Base-by-base conservation (phyloP, 2,797 vertebrate genomes). In the Kryptopterus vitreolus region DNA sequence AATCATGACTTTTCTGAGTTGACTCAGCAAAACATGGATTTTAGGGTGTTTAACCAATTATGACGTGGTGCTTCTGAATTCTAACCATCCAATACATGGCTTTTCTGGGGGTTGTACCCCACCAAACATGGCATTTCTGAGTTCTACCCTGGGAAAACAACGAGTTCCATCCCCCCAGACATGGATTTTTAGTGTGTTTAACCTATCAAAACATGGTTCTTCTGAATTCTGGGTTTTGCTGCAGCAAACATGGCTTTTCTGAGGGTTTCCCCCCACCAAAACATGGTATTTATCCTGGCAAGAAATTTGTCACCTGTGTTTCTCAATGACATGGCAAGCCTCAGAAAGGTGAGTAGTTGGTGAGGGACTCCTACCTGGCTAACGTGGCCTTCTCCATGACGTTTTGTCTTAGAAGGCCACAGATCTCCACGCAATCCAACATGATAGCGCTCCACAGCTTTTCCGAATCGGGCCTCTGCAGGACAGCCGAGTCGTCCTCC, bases 371-470 rank as follows among this genome's bases (percentile, higher is more conserved):
- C 57, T 77, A 98, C 98, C 97, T 97, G 80, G 96, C 98, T 88
- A 99, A 93, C 2, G 96, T 94, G 1, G 97, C 97, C 88, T 99
- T 99, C 89, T 99, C 97, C 95, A 98, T 96, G 85, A 99, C 88
- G 82, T 97, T 97, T 90, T 99, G 96, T 82, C 98, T 94, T 55
- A 99, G 93, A 71, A 99, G 95, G 26, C 98, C 97, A 57, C 97
- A 98, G 0, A 95, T 95, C 89, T 99, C 98, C 72, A 99, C 92
- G 78, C 97, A 96, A 92, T 99, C 97, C 87, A 99, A 88, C 83
- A 98, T 92, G 82, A 99, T 98, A 90, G 95, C 96, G 50, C 95
- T 98, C 98, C 98, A 99, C 83, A 96, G 78, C 87, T 96, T 97
- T 90, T 99, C 96, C 9, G 93, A 93, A 66, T 95, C 94, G 1